A percentile compares a stretch with the other conserved stretches of the same genome.
These are phyloP conservation scores for Pachypsylla venusta DNA, from an alignment of 1,140 invertebrate species.

Conservation along the genomic window DNA sequence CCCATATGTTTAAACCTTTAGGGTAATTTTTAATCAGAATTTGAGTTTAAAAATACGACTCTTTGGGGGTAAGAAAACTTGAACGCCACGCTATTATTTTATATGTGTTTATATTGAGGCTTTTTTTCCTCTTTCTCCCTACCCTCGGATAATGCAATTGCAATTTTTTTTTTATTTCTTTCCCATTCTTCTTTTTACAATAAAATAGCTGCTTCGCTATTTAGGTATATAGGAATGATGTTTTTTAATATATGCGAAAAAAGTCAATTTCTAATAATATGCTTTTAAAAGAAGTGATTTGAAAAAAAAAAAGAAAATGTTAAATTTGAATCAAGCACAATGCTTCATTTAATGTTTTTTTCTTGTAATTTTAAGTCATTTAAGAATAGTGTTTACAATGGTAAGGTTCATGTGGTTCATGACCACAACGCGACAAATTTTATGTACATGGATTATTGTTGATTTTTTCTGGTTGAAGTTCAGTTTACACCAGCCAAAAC, in stretches of 20 bases:
- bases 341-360: too few relatives aligned
- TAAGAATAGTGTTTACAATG: too few relatives aligned
- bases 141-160: background rate
- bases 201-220: conserved; percentile 4
- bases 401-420: too few relatives aligned
- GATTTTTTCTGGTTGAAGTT: too few relatives aligned
- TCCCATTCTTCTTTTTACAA: background rate
- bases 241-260: conserved; percentile 8
- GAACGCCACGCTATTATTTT: conserved; percentile 5
- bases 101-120: conserved; percentile 8
- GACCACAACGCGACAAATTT: too few relatives aligned
- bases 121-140: conserved; percentile 4
- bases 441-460: too few relatives aligned
- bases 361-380: too few relatives aligned
- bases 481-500: too few relatives aligned
- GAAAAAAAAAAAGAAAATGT: background rate
- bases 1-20: conserved; percentile 9
- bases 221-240: background rate
- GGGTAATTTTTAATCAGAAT: conserved; percentile 10
- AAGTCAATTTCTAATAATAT: conserved; percentile 10
- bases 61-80: background rate
- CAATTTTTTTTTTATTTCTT: background rate
- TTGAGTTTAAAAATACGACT: conserved; percentile 9
- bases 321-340: too few relatives aligned
- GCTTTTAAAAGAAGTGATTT: background rate